Percentiles rank a stretch among this genome's conserved stretches.
Evolutionary conservation across 2,888 invertebrate genomes (phyloP).

Genomic region (Leucoptera coffeella): DNA sequence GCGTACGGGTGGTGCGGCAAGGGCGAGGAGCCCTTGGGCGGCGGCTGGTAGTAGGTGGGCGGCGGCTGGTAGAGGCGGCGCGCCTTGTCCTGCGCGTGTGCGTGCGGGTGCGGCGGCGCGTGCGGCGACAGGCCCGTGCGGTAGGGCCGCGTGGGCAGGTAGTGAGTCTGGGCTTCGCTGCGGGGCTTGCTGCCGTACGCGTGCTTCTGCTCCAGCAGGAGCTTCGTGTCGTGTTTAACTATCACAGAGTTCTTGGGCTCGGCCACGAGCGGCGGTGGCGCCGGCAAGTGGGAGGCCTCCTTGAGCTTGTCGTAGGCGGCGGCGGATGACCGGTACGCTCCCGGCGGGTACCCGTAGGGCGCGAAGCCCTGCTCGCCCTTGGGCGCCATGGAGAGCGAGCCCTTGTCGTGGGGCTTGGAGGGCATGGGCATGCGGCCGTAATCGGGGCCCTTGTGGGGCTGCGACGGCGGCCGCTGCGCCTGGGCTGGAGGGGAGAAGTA

Average conservation of each 20-base stretch:
- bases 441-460: neutral
- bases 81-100: conserved; percentile 51
- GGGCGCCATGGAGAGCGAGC: conserved; percentile 25
- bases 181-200: conserved; percentile 55
- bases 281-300: conserved; percentile 53
- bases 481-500: conserved; percentile 13
- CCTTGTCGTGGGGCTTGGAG: conserved; percentile 25
- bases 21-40: conserved; percentile 18
- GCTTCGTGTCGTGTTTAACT: conserved; percentile 71
- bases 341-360: conserved; percentile 60
- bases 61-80: conserved; percentile 27
- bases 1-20: conserved; percentile 70
- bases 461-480: conserved; percentile 8
- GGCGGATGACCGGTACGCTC: conserved; percentile 28
- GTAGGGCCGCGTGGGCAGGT: conserved; percentile 30
- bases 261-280: conserved; percentile 61
- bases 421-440: conserved; percentile 2
- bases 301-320: conserved; percentile 56
- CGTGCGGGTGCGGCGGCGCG: conserved; percentile 13
- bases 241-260: conserved; percentile 72
- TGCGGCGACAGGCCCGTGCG: conserved; percentile 24
- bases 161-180: conserved; percentile 48
- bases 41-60: too few relatives aligned
- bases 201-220: conserved; percentile 54
- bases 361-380: conserved; percentile 65